Evolutionary conservation across 2,888 invertebrate species (phyloP).

Genomic region (Adineta ricciae): DNA sequence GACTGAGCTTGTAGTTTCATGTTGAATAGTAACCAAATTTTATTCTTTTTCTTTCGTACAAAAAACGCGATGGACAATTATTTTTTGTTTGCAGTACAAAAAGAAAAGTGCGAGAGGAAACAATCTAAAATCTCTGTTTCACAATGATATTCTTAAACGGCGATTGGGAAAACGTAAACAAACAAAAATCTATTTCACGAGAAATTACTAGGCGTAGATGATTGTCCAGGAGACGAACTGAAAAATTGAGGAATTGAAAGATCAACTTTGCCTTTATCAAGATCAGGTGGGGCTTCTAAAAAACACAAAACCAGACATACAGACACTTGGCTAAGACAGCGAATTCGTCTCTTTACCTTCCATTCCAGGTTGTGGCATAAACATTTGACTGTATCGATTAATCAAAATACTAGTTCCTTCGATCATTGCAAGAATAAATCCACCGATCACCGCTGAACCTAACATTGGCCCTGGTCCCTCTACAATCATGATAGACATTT

Average conservation of each 20-base stretch:
- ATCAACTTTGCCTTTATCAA: neutral
- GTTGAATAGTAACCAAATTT: neutral
- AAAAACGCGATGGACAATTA: neutral
- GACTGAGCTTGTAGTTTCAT: neutral
- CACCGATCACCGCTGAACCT: conserved; percentile 88
- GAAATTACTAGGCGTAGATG: neutral
- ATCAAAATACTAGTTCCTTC: conserved; percentile 59
- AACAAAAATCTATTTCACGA: neutral
- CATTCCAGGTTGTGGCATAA: neutral
- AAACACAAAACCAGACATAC: neutral
- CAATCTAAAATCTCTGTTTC: neutral
- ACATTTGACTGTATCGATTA: neutral
- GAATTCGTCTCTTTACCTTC: too few species aligned
- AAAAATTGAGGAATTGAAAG: neutral
- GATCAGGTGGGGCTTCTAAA: neutral
- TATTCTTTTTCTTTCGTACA: neutral
- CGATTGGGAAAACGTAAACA: neutral
- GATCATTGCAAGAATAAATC: conserved; percentile 83
- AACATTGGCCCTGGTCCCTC: conserved; percentile 57
- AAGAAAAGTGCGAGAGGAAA: neutral
- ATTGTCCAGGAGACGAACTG: neutral
- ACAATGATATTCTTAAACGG: neutral
- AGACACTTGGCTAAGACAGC: too few species aligned
- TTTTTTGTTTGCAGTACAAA: neutral
- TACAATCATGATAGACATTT: conserved; percentile 39